Evolutionary conservation across 2,797 vertebrate genomes (phyloP).

Genomic region (Caiman crocodilus): DNA sequence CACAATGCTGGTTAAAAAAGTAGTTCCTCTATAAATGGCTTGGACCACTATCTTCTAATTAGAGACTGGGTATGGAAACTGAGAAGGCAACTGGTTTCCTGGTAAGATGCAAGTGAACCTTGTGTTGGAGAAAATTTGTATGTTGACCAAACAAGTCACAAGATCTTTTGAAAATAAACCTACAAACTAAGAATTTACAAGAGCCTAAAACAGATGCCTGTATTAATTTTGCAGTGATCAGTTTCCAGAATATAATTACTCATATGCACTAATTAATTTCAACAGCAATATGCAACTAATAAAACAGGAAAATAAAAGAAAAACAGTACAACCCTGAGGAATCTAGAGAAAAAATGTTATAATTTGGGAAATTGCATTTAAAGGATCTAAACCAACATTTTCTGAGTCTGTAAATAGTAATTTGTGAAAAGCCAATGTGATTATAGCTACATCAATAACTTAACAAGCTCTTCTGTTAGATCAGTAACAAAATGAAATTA

Average conservation of each 20-base stretch:
- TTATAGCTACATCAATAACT: neutral
- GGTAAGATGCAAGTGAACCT: neutral
- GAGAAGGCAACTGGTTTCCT: neutral
- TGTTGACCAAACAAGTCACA: neutral
- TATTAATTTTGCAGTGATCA: neutral
- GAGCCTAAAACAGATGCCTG: neutral
- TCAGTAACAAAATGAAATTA: neutral
- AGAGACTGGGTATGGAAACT: neutral
- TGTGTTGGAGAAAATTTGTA: neutral
- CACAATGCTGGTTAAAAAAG: slow-evolving; percentile 26
- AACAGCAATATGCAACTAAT: neutral
- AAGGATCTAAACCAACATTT: neutral
- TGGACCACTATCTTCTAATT: neutral
- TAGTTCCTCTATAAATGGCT: slow-evolving; percentile 53
- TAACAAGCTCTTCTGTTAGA: neutral
- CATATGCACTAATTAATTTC: neutral
- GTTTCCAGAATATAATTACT: neutral
- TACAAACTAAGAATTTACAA: neutral
- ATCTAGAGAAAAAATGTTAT: neutral
- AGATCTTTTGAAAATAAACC: neutral
- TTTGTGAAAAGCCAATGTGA: neutral
- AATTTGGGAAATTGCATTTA: neutral
- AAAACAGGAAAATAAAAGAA: neutral
- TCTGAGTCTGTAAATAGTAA: neutral
- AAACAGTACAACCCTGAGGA: neutral